Evolutionary conservation across 2,113 vertebrate genomes (phyloP).

Genomic region (Ceuthmochares aereus): DNA sequence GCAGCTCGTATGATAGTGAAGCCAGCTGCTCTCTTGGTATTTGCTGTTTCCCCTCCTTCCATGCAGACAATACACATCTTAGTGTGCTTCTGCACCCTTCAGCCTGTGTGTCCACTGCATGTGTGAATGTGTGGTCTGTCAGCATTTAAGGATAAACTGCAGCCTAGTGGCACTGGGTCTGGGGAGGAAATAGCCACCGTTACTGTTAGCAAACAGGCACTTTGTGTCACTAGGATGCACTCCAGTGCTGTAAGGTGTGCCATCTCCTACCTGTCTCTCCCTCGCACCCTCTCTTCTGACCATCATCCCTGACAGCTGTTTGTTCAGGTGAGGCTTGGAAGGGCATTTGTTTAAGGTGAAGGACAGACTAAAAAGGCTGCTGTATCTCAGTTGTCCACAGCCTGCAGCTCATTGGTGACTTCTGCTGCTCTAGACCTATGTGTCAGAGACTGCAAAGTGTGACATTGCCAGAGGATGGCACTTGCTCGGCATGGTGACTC

Average conservation of each 20-base stretch:
- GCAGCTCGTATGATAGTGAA: neutral
- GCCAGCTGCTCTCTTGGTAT: neutral
- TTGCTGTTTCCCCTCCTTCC: neutral
- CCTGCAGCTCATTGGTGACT: neutral
- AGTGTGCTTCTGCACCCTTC: neutral
- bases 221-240: neutral
- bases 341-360: neutral
- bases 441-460: neutral
- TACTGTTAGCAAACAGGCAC: neutral
- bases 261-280: neutral
- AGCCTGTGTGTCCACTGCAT: neutral
- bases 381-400: neutral
- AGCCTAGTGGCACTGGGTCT: neutral
- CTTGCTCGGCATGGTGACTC: neutral
- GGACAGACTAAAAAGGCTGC: neutral
- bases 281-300: neutral
- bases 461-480: neutral
- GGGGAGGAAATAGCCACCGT: neutral
- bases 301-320: neutral
- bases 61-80: neutral
- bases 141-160: neutral
- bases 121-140: rapidly evolving
- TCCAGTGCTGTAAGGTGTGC: neutral
- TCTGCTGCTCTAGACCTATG: neutral
- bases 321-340: neutral